phyloP scores from a whole-genome alignment of 2,797 vertebrate genomes.

The Urophycis tenuis region DNA sequence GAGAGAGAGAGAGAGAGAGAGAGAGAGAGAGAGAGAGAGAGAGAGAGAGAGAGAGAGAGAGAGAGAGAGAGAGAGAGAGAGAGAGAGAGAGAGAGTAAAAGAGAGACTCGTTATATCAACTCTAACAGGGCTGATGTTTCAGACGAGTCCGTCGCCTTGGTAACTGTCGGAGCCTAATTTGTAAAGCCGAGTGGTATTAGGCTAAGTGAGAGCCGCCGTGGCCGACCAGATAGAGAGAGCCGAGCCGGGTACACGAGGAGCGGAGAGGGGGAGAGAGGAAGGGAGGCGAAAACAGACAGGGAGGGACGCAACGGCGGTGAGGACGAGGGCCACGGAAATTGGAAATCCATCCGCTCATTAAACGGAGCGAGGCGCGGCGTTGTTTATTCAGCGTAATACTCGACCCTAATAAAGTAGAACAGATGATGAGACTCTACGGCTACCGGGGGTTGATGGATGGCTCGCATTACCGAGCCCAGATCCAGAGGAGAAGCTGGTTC shows the following conservation, averaged over 20 bases:
- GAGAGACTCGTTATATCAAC: slow-evolving; percentile 48
- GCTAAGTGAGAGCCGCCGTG: slow-evolving; percentile 34
- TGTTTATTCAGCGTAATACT: slow-evolving; percentile 31
- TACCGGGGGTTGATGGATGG: neutral
- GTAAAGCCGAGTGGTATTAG: slow-evolving; percentile 62
- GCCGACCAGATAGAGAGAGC: neutral
- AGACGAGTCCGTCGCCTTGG: slow-evolving; percentile 71
- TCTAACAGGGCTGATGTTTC: slow-evolving; percentile 60
- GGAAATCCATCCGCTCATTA: slow-evolving; percentile 29
- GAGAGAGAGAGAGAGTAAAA: slow-evolving; percentile 41
- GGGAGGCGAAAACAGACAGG: neutral
- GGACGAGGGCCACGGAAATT: slow-evolving; percentile 26
- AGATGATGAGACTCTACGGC: slow-evolving; percentile 15
- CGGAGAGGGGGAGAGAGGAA: neutral
- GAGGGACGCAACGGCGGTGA: slow-evolving; percentile 17
- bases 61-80: slow-evolving; percentile 30
- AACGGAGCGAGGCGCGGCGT: slow-evolving; percentile 1
- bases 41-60: slow-evolving; percentile 39
- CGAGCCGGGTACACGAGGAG: neutral
- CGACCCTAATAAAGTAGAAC: slow-evolving; percentile 20
- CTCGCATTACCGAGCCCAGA: neutral
- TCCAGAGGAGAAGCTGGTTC: neutral
- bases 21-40: slow-evolving; percentile 8
- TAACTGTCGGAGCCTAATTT: slow-evolving; percentile 69
- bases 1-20: neutral